These are phyloP conservation scores for Cacoxenus indagator DNA, from an alignment of 2,888 invertebrate species.

Conservation along the genomic window DNA sequence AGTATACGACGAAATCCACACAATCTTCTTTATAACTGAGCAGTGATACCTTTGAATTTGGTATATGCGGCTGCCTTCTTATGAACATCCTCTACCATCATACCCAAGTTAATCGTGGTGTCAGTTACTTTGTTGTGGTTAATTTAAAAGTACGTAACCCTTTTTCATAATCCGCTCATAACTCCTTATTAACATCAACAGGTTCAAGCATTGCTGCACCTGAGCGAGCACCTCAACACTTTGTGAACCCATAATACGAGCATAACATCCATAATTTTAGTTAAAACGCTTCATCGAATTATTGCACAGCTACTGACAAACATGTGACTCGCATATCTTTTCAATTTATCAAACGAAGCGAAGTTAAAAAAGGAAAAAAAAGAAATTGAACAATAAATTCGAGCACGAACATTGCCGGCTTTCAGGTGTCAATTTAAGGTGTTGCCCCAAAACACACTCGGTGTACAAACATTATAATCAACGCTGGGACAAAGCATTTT, in stretches of 20 bases:
- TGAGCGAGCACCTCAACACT: not conserved
- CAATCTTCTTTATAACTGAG: too few relatives aligned
- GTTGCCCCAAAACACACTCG: slow-evolving; percentile 44
- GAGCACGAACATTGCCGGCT: slow-evolving; percentile 28
- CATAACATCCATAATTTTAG: not conserved
- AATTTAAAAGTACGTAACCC: too few relatives aligned
- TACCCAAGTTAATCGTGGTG: too few relatives aligned
- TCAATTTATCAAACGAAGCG: slow-evolving; percentile 8
- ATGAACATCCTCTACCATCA: too few relatives aligned
- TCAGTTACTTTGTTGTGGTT: too few relatives aligned
- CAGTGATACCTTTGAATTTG: too few relatives aligned
- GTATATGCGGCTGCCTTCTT: too few relatives aligned
- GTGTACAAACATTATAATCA: slow-evolving; percentile 62
- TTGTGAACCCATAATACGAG: too few relatives aligned
- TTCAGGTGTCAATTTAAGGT: slow-evolving; percentile 59
- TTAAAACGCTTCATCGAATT: not conserved
- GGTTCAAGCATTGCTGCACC: not conserved
- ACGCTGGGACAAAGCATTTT: slow-evolving; percentile 54
- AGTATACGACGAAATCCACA: too few relatives aligned
- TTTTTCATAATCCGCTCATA: not conserved
- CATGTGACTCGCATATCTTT: not conserved
- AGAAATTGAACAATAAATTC: slow-evolving; percentile 1
- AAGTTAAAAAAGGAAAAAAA: not conserved
- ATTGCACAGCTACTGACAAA: not conserved
- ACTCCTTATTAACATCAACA: not conserved